phyloP scores from a whole-genome alignment of 2,113 vertebrate genomes.

The Tupaia chinensis region DNA sequence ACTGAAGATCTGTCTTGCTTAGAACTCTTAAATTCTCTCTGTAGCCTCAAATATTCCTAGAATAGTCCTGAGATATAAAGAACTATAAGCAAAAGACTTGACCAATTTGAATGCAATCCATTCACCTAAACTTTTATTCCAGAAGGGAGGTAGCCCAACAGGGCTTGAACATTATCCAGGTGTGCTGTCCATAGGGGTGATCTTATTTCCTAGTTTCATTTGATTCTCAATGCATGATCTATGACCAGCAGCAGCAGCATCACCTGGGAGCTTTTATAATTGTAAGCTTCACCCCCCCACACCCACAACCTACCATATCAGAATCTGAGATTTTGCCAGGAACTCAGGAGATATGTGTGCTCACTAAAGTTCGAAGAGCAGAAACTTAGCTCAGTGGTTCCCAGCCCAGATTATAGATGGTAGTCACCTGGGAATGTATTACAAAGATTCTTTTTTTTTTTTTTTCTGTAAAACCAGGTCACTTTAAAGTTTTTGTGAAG shows the following conservation, averaged over 20 bases:
- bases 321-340: neutral
- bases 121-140: neutral
- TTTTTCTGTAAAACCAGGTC: too few species aligned
- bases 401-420: neutral
- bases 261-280: neutral
- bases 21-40: neutral
- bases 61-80: neutral
- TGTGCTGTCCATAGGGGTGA: neutral
- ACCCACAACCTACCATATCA: neutral
- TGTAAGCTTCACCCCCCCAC: neutral
- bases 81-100: neutral
- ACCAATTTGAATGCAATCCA: neutral
- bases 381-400: neutral
- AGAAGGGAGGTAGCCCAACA: neutral
- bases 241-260: neutral
- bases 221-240: neutral
- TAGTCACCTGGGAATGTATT: neutral
- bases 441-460: neutral
- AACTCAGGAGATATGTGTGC: neutral
- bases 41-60: neutral
- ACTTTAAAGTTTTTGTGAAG: too few species aligned
- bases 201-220: neutral
- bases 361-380: conserved; percentile 13
- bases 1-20: neutral
- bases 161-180: neutral